These are phyloP conservation scores for Philereme vetulata DNA, from an alignment of 2,888 invertebrate genomes.

Conservation along the genomic window DNA sequence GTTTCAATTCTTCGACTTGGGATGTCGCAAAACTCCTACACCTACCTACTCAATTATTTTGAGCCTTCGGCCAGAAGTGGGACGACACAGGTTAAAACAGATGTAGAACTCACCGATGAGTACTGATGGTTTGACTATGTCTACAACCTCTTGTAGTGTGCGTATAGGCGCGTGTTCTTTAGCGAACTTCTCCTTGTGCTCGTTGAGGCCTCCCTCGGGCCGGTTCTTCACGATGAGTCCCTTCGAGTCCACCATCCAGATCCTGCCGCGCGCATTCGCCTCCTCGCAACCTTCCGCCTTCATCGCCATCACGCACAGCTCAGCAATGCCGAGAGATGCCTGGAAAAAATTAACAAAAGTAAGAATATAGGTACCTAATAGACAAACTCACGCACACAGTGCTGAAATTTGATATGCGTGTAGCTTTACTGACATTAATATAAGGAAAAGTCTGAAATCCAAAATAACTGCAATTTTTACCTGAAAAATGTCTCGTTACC, in stretches of 20 bases:
- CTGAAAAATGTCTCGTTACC: too few relatives aligned
- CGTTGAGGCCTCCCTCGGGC: conserved; percentile 90
- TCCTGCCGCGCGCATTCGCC: conserved; percentile 89
- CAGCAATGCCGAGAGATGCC: conserved; percentile 97
- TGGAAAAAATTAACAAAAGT: conserved; percentile 50
- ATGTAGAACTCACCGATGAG: conserved; percentile 88
- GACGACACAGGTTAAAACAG: too few relatives aligned
- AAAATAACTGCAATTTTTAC: too few relatives aligned
- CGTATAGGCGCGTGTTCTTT: conserved; percentile 90
- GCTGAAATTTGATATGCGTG: too few relatives aligned
- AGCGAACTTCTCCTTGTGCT: conserved; percentile 93
- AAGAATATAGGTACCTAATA: too few relatives aligned
- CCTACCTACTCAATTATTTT: too few relatives aligned
- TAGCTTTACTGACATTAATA: too few relatives aligned
- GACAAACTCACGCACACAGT: background rate
- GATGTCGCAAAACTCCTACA: too few relatives aligned
- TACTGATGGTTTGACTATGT: conserved; percentile 91
- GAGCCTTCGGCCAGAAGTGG: too few relatives aligned
- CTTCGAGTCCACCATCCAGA: conserved; percentile 98
- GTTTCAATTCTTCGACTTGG: too few relatives aligned
- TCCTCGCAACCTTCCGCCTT: conserved; percentile 90
- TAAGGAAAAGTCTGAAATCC: too few relatives aligned
- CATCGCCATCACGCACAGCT: conserved; percentile 97
- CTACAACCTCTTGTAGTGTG: conserved; percentile 92
- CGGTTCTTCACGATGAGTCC: conserved; percentile 95